Evolutionary conservation across 2,113 vertebrate species (phyloP), one percentile per base, ranked within the genome.

Genomic region (Cricetomys ansorgei): DNA sequence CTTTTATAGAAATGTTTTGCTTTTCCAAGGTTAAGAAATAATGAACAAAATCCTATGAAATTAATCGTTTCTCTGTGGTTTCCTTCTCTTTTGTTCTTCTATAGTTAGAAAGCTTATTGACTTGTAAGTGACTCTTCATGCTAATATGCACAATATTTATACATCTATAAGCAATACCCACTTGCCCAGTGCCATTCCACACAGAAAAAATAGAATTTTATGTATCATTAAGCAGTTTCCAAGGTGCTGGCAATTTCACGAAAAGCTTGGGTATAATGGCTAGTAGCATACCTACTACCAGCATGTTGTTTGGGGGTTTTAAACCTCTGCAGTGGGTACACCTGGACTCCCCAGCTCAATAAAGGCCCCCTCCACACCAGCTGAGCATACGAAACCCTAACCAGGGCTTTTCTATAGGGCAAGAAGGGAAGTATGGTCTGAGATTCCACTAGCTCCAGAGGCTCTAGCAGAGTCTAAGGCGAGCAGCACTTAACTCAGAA

Each of bases 131-230:
- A 97, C 94, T 96, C 97, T 97, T 98, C 94, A 98, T 96, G 97
- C 97, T 96, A 97, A 98, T 95, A 96, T 96, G 95, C 94, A 97
- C 97, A 98, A 98, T 97, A 97, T 98, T 97, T 98, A 97, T 97
- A 97, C 96, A 97, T 95, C 97, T 97, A 95, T 95, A 97, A 98
- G 96, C 97, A 98, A 97, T 98, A 92, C 94, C 89, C 79, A 94
- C 96, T 96, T 97, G 96, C 96, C 92, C 97, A 97, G 96, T 95
- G 96, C 95, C 94, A 96, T 97, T 98, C 96, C 97, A 97, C 94
- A 97, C 95, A 93, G 85, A 64, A 96, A 96, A 98, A 97, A 96
- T 97, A 97, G 92, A 91, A 97, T 98, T 98, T 98, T 97, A 97
- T 97, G 96, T 97, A 92, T 97, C 97, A 98, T 98, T 98, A 96